Conservation (phyloP, 2,113 vertebrate species). For the Gallinago media region DNA sequence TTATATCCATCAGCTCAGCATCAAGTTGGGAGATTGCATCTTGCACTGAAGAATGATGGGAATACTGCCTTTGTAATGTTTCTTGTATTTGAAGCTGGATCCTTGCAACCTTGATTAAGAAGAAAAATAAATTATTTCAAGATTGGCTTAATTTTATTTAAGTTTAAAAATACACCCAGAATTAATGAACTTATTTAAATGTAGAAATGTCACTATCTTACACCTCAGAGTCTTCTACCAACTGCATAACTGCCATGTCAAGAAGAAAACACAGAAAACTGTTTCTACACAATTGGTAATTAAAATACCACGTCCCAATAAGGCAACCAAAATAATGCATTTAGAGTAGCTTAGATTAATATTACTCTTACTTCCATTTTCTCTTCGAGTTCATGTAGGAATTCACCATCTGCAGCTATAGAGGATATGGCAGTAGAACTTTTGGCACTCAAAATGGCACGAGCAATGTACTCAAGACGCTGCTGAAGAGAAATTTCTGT, state of each 20-base stretch:
- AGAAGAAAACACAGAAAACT: not conserved
- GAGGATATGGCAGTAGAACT: slow-evolving; percentile 92
- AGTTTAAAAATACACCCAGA: not conserved
- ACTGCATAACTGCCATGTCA: accelerated
- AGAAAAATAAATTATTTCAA: not conserved
- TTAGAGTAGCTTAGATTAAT: not conserved
- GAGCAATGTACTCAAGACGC: slow-evolving; percentile 93
- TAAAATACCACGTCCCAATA: not conserved
- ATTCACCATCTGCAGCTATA: slow-evolving; percentile 93
- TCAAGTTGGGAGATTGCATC: slow-evolving; percentile 91
- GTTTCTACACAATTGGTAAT: not conserved
- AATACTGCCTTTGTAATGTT: slow-evolving; percentile 88
- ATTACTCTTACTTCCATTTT: slow-evolving; percentile 91
- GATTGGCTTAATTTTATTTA: not conserved
- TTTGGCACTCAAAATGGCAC: slow-evolving; percentile 97
- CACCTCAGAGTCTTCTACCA: not conserved
- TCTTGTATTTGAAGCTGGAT: slow-evolving; percentile 98
- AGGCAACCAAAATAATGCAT: not conserved
- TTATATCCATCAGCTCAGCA: slow-evolving; percentile 96
- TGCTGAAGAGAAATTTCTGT: slow-evolving; percentile 95
- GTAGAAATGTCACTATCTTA: not conserved
- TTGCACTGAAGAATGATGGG: slow-evolving; percentile 92
- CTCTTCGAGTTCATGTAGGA: slow-evolving; percentile 95
- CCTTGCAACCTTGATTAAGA: slow-evolving; percentile 86
- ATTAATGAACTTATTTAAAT: not conserved